Conservation (phyloP, 2,888 invertebrate species). For the Hirtodrosophila alboralis region DNA sequence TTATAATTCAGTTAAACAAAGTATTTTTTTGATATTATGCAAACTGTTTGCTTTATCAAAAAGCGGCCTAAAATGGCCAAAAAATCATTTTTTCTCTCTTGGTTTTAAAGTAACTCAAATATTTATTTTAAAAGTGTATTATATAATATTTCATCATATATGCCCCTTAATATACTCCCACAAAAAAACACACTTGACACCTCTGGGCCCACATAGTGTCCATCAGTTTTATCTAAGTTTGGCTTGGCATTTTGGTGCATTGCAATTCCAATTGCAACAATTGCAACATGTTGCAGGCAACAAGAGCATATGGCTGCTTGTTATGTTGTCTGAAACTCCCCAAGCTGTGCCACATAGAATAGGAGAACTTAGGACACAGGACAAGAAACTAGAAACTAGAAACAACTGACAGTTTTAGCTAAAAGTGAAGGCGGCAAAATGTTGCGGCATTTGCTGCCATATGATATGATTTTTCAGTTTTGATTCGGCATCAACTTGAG, state of each 20-base stretch:
- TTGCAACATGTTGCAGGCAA: conserved; percentile 45
- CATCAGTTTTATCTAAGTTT: conserved; percentile 47
- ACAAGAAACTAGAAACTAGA: conserved; percentile 3
- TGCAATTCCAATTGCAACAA: no score
- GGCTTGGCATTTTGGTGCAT: conserved; percentile 18
- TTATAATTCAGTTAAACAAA: no score
- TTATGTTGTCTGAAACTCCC: conserved; percentile 19
- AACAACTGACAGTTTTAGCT: conserved; percentile 51
- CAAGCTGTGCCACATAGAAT: not conserved
- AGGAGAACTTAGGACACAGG: not conserved
- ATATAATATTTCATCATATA: conserved; percentile 1
- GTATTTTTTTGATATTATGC: no score
- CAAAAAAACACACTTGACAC: conserved; percentile 12
- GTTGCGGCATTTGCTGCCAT: conserved; percentile 52
- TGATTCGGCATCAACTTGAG: conserved; percentile 56
- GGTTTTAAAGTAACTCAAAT: no score
- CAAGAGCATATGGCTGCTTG: conserved; percentile 34
- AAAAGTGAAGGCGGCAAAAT: conserved; percentile 56
- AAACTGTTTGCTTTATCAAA: no score
- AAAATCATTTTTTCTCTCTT: no score
- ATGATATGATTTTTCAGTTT: conserved; percentile 75
- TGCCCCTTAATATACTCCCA: conserved; percentile 12
- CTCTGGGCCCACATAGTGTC: conserved; percentile 16
- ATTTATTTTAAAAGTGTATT: no score
- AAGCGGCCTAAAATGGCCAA: no score